Percentiles rank a stretch among this genome's conserved stretches.
phyloP scores from a whole-genome alignment of 2,797 vertebrate genomes.

The Eremophila alpestris region DNA sequence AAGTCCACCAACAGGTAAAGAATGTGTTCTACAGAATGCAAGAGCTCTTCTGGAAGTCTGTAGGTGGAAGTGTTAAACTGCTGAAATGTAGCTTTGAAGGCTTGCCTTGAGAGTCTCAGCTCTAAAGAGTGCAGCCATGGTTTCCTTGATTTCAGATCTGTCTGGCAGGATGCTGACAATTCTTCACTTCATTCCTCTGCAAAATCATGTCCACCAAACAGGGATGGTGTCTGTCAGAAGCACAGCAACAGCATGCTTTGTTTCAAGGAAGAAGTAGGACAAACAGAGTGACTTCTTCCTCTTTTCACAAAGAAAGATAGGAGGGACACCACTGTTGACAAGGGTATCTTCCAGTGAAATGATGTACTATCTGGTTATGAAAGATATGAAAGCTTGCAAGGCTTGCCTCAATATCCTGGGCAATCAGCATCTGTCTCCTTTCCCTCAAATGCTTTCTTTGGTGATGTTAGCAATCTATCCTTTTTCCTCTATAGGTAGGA shows the following conservation, averaged over 20 bases:
- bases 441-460: neutral
- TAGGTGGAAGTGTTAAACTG: neutral
- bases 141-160: neutral
- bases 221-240: neutral
- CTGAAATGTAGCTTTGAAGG: slow-evolving; percentile 7
- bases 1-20: neutral
- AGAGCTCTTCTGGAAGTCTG: neutral
- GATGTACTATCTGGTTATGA: neutral
- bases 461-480: neutral
- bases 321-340: neutral
- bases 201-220: neutral
- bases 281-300: neutral
- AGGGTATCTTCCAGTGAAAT: neutral
- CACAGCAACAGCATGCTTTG: neutral
- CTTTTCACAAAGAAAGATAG: neutral
- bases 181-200: neutral
- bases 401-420: neutral
- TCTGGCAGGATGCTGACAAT: neutral
- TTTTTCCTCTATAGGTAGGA: neutral
- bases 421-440: neutral
- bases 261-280: neutral
- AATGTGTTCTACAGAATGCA: neutral
- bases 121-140: neutral
- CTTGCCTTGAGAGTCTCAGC: neutral
- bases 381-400: neutral